A percentile compares a stretch with the other conserved stretches of the same genome.
These are phyloP conservation scores for Autographa gamma DNA, from an alignment of 2,888 invertebrate genomes.

Conservation along the genomic window DNA sequence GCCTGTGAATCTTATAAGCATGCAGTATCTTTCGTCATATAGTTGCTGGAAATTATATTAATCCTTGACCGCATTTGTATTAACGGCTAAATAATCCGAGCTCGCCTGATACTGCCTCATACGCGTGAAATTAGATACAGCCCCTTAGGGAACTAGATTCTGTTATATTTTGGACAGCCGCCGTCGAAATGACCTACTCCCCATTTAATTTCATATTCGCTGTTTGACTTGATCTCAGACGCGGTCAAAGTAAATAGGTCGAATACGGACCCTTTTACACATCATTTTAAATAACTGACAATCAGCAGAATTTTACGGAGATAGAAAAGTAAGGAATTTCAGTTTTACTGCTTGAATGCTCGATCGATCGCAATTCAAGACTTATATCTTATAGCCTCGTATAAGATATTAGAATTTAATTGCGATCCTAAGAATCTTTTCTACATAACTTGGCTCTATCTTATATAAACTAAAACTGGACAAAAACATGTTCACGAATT, in stretches of 20 bases:
- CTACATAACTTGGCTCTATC: no score
- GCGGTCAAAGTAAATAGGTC: constrained; percentile 2
- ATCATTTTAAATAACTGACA: neutral
- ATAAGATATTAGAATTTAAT: no score
- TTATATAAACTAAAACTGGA: no score
- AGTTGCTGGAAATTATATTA: neutral
- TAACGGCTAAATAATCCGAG: constrained; percentile 35
- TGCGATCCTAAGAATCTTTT: no score
- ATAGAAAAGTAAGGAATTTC: neutral
- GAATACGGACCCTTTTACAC: neutral
- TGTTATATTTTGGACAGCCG: constrained; percentile 42
- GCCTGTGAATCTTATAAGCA: no score
- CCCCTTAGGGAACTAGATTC: constrained; percentile 32
- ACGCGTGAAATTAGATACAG: constrained; percentile 50
- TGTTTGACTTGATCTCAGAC: constrained; percentile 8
- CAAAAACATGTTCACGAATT: no score
- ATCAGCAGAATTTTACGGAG: neutral
- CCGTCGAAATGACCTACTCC: constrained; percentile 32
- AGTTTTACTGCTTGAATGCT: neutral
- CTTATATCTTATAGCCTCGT: no score
- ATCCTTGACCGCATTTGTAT: constrained; percentile 21
- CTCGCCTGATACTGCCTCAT: constrained; percentile 28
- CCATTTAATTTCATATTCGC: constrained; percentile 25
- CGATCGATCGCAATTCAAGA: neutral
- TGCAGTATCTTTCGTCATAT: no score